These are phyloP conservation scores for Oxyscelio sp. DNA, from an alignment of 2,888 invertebrate genomes.

Conservation along the genomic window DNA sequence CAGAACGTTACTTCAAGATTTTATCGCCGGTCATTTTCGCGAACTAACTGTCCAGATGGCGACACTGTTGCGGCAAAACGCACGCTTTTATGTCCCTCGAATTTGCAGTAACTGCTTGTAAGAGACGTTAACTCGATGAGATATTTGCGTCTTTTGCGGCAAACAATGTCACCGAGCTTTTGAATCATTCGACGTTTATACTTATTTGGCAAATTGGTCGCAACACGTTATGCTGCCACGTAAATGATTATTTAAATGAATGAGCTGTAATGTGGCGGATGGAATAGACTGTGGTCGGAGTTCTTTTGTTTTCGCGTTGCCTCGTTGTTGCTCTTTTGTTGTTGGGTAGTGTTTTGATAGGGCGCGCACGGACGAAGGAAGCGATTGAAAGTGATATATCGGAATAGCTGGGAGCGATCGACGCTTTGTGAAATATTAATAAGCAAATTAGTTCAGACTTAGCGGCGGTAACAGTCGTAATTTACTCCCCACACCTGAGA, in stretches of 20 bases:
- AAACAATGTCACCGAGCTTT: conserved; percentile 42
- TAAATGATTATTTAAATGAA: conserved; percentile 2
- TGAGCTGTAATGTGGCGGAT: conserved; percentile 25
- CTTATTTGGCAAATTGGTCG: conserved; percentile 22
- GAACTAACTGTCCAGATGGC: conserved; percentile 72
- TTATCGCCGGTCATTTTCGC: conserved; percentile 50
- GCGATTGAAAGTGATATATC: conserved; percentile 81
- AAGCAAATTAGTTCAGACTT: conserved; percentile 87
- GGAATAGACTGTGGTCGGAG: too few relatives aligned
- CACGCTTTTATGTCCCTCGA: conserved; percentile 39
- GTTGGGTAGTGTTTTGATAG: too few relatives aligned
- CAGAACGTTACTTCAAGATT: conserved; percentile 35
- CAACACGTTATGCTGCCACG: too few relatives aligned
- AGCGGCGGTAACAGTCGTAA: conserved; percentile 81
- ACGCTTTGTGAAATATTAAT: conserved; percentile 87
- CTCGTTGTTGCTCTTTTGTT: too few relatives aligned
- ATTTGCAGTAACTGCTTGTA: conserved; percentile 49
- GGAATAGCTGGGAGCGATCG: conserved; percentile 83
- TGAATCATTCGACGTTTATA: conserved; percentile 47
- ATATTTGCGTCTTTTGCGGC: conserved; percentile 56
- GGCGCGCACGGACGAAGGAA: too few relatives aligned
- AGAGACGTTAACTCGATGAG: conserved; percentile 51
- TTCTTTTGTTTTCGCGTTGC: too few relatives aligned
- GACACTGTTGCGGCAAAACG: conserved; percentile 43
- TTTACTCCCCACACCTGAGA: conserved; percentile 83